These are phyloP conservation scores for Henicopernis longicauda DNA, from an alignment of 2,113 vertebrate genomes.

Conservation along the genomic window DNA sequence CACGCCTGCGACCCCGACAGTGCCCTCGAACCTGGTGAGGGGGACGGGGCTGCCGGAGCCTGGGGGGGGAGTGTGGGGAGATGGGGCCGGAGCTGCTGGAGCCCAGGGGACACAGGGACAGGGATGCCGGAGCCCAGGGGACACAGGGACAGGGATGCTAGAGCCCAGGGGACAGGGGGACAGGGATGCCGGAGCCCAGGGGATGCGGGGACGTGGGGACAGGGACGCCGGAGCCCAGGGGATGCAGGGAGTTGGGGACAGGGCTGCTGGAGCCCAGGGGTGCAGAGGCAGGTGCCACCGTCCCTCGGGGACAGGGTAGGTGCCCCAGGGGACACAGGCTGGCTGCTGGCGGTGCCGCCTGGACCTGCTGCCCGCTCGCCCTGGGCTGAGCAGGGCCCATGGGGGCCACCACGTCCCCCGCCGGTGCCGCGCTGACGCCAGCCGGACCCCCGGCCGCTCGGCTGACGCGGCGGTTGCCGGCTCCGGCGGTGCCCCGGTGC, in stretches of 20 bases:
- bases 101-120: not conserved
- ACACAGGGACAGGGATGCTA: fast-evolving
- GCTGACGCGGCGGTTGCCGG: not conserved
- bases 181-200: fast-evolving
- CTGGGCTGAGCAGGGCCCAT: fast-evolving
- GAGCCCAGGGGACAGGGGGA: not conserved
- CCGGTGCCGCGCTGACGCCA: not conserved
- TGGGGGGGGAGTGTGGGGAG: not conserved
- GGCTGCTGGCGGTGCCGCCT: not conserved
- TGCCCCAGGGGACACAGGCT: not conserved
- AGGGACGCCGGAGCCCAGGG: not conserved
- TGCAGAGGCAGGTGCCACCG: not conserved
- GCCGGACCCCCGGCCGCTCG: not conserved
- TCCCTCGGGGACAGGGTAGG: not conserved
- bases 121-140: not conserved
- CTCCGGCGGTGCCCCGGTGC: not conserved
- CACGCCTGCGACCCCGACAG: constrained; percentile 22
- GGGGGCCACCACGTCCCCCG: not conserved
- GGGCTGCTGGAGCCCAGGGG: not conserved
- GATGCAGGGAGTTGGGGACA: not conserved
- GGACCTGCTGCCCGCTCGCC: not conserved
- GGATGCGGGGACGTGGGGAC: not conserved
- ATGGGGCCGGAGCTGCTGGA: not conserved
- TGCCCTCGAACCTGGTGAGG: constrained; percentile 13
- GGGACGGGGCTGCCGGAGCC: not conserved